Percentiles rank a stretch among this genome's conserved stretches.
Conservation (phyloP, 2,888 invertebrate genomes). For the Watsonalla cultraria region DNA sequence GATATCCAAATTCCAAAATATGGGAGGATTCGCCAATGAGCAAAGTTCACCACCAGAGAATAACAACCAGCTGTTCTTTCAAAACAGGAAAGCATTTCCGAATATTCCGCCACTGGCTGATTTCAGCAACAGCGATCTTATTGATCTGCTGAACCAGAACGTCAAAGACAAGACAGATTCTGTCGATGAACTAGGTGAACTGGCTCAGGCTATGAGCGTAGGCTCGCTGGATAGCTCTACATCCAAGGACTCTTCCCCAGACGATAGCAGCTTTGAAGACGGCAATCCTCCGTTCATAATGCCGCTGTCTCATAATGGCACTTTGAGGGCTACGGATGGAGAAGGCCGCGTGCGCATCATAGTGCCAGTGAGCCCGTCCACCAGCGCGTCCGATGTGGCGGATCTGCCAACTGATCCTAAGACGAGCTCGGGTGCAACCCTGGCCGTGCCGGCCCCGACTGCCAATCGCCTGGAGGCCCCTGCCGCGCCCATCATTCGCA, state of each 20-base stretch:
- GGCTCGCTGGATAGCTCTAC: conserved; percentile 61
- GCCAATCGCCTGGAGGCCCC: conserved; percentile 67
- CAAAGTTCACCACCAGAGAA: conserved; percentile 28
- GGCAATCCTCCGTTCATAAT: conserved; percentile 79
- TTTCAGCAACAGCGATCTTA: conserved; percentile 54
- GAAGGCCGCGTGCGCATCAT: conserved; percentile 81
- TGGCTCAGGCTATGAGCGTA: conserved; percentile 58
- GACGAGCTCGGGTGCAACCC: conserved; percentile 61
- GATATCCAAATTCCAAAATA: conserved; percentile 59
- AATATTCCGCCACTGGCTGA: conserved; percentile 59
- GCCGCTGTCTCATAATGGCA: conserved; percentile 82
- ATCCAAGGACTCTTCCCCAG: conserved; percentile 66
- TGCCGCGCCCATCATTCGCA: conserved; percentile 83
- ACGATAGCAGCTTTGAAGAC: conserved; percentile 60
- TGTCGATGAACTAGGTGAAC: conserved; percentile 34
- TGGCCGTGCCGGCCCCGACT: conserved; percentile 70
- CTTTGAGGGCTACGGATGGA: conserved; percentile 79
- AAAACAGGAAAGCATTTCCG: conserved; percentile 65
- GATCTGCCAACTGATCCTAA: conserved; percentile 41
- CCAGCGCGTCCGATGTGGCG: conserved; percentile 48
- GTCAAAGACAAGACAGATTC: conserved; percentile 38
- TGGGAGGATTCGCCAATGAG: conserved; percentile 44
- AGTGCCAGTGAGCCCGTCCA: conserved; percentile 79
- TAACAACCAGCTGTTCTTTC: conserved; percentile 58
- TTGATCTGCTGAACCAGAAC: conserved; percentile 43